Percentiles rank a stretch among this genome's conserved stretches.
phyloP scores from a whole-genome alignment of 2,797 vertebrate genomes.

The Cossypha polioptera region DNA sequence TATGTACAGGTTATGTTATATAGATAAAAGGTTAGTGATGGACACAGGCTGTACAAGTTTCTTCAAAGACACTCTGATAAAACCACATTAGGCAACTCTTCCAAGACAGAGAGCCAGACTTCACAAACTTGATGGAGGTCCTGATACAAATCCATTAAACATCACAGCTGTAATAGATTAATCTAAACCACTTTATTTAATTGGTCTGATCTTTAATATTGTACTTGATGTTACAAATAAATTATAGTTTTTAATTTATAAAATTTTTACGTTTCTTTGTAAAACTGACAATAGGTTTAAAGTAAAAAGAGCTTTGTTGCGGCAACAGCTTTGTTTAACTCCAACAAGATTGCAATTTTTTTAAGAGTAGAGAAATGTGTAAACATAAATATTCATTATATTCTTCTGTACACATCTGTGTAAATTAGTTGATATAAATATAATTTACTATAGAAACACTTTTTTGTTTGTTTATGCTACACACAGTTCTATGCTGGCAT shows the following conservation, averaged over 20 bases:
- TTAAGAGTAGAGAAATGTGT: conserved; percentile 1
- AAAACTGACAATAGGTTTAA: conserved; percentile 31
- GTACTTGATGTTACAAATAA: conserved; percentile 28
- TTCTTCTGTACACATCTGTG: conserved; percentile 17
- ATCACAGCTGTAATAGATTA: background rate
- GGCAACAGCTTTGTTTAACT: background rate
- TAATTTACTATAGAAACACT: conserved; percentile 38
- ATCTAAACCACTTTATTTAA: background rate
- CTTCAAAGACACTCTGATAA: background rate
- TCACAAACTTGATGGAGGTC: background rate
- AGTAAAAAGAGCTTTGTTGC: conserved; percentile 20
- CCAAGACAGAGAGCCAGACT: background rate
- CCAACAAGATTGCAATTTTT: background rate
- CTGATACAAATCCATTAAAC: background rate
- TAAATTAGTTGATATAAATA: conserved; percentile 47
- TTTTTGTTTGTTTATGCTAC: conserved; percentile 17
- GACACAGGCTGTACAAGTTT: background rate
- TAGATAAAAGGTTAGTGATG: background rate
- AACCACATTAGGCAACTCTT: background rate
- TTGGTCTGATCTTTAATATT: conserved; percentile 36
- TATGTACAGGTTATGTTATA: background rate
- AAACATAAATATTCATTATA: conserved; percentile 11
- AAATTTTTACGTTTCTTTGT: conserved; percentile 19
- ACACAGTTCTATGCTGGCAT: conserved; percentile 29
- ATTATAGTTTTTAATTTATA: conserved; percentile 23